Conservation (phyloP, 2,888 invertebrate species). For the Epirrita christyi region DNA sequence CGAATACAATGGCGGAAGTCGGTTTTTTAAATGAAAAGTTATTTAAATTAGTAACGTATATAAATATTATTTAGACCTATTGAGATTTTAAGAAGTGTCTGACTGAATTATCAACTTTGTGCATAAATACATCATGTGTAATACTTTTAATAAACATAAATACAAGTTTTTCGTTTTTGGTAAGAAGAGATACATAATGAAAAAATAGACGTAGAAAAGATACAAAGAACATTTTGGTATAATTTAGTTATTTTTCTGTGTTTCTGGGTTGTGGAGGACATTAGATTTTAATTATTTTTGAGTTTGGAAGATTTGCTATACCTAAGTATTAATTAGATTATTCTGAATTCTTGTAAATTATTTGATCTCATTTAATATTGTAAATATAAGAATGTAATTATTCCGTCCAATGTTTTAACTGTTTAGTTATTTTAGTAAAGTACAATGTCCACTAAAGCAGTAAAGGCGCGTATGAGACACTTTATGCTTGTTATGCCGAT, state of each 20-base stretch:
- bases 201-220: too few relatives aligned
- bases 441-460: not conserved
- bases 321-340: slow-evolving; percentile 59
- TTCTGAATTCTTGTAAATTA: slow-evolving; percentile 69
- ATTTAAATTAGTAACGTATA: too few relatives aligned
- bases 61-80: not conserved
- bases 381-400: slow-evolving; percentile 64
- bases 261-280: not conserved
- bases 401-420: slow-evolving; percentile 54
- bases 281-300: slow-evolving; percentile 1
- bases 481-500: too few relatives aligned
- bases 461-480: not conserved
- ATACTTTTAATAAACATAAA: too few relatives aligned
- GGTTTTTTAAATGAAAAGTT: too few relatives aligned
- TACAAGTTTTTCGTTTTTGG: too few relatives aligned
- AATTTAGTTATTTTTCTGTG: not conserved
- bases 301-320: slow-evolving; percentile 12
- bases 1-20: too few relatives aligned
- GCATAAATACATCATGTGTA: too few relatives aligned
- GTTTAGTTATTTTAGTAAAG: slow-evolving; percentile 20
- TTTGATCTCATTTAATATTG: slow-evolving; percentile 76
- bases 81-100: not conserved
- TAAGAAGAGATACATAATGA: too few relatives aligned
- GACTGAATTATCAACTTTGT: too few relatives aligned
- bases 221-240: too few relatives aligned